Base-by-base conservation (phyloP, 1,140 invertebrate genomes). In the Euura lappo region DNA sequence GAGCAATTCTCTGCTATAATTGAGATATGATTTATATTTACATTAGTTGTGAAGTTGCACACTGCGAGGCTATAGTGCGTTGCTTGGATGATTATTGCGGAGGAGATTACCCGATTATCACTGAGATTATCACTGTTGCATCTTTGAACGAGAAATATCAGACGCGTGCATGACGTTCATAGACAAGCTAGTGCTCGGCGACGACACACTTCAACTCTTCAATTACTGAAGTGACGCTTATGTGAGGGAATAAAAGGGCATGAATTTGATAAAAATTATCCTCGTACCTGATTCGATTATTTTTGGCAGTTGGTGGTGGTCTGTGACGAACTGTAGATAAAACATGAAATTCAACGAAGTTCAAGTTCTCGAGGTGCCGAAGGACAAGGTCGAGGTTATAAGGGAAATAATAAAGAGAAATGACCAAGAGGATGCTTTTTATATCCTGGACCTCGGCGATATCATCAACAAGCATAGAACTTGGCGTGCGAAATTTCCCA, bases 351-450 rank as follows among this genome's bases (percentile, higher is more conserved):
- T 79, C 1, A 44, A 77, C 42, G 76, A 80, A 5, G 71, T 84
- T 6, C 73, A 75, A 28, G 71, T 87, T 64, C 81, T 84, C 7
- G 80, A 86, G 47, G 84, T 87, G 13, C 72, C 78, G 3, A 69
- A 74, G 42, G 79, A 72, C 47, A 80, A 82, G 28, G 28, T 78
- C 2, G 84, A 87, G 2, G 80, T 87, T 8, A 80, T 85, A 5
- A 82, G 73, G 71, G 80, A 69, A 6, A 81, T 87, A 65, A 84
- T 86, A 60, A 75, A 77, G 3, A 75, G 71, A 2, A 77, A 88
- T 79, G 77, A 83, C 65, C 84, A 90, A 45, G 89, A 92, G 72
- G 91, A 93, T 76, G 87, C 93, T 3, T 94, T 94, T 77, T 93
- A 91, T 79, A 86, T 94, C 51, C 85, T 91, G 73, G 91, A 94